Percentiles rank a stretch among this genome's conserved stretches.
Conservation (phyloP, 2,113 vertebrate genomes). For the Pachyramphus minor region DNA sequence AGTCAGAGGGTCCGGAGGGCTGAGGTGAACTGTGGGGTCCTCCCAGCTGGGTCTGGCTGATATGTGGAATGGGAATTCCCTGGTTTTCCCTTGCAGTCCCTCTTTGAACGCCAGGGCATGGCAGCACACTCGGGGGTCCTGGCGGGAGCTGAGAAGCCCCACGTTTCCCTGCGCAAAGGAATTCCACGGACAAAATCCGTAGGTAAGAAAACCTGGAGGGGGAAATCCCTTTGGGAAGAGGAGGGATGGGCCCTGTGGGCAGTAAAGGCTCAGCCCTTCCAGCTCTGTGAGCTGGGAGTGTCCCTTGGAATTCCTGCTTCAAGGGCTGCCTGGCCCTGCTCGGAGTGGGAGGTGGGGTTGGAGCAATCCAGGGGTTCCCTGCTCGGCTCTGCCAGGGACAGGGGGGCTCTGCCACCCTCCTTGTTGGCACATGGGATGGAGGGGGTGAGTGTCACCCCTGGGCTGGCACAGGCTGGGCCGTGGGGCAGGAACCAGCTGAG, state of each 20-base stretch:
- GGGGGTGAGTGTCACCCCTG: not conserved
- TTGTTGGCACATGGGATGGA: not conserved
- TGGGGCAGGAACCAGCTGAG: not conserved
- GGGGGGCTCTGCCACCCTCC: not conserved
- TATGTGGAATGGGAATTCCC: not conserved
- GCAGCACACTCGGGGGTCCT: conserved; percentile 82
- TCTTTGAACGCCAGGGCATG: conserved; percentile 95
- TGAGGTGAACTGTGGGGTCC: rapidly evolving
- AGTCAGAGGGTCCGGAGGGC: rapidly evolving
- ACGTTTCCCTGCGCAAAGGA: conserved; percentile 87
- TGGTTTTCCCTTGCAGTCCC: conserved; percentile 75
- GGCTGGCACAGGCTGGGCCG: not conserved
- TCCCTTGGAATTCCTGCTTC: not conserved
- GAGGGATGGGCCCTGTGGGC: not conserved
- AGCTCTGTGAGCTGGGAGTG: not conserved
- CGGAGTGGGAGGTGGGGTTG: not conserved
- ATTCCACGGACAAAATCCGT: conserved; percentile 96
- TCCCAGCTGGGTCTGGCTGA: not conserved
- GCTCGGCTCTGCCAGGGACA: not conserved
- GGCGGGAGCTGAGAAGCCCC: conserved; percentile 83
- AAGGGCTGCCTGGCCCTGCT: not conserved
- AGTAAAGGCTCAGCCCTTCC: not conserved
- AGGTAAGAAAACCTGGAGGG: conserved; percentile 75
- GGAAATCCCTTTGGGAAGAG: not conserved
- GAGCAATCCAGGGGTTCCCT: not conserved